A percentile compares a stretch with the other conserved stretches of the same genome.
phyloP scores from a whole-genome alignment of 2,888 invertebrate species.

The Ashinkailepas kermadecensis region DNA sequence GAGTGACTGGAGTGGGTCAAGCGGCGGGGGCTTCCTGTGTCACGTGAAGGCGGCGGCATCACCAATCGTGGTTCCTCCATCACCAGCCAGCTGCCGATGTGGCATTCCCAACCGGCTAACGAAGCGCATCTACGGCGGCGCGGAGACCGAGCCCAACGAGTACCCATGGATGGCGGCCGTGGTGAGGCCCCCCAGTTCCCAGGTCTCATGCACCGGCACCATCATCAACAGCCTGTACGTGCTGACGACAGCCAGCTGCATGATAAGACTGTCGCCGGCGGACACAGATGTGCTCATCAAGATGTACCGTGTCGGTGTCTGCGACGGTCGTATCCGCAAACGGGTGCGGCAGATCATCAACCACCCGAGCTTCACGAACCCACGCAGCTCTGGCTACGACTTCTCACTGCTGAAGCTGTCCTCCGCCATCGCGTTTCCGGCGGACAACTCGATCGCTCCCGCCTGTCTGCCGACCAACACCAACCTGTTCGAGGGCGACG shows the following conservation, averaged over 20 bases:
- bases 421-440: neutral
- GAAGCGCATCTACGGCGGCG: neutral
- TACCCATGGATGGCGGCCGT: neutral
- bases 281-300: neutral
- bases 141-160: neutral
- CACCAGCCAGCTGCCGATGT: too few relatives aligned
- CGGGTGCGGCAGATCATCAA: neutral
- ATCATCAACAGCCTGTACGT: constrained; percentile 3
- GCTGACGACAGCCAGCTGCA: neutral
- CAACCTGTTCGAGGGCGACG: neutral
- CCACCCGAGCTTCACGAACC: neutral
- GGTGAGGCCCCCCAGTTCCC: neutral
- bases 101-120: too few relatives aligned
- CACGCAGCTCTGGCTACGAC: neutral
- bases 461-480: neutral
- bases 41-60: neutral
- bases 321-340: too few relatives aligned
- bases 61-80: too few relatives aligned
- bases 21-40: neutral
- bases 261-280: neutral
- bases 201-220: neutral
- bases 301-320: neutral
- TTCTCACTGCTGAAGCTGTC: neutral
- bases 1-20: neutral
- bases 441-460: neutral